phyloP scores from a whole-genome alignment of 1,140 invertebrate genomes.

The Caenorhabditis briggsae region DNA sequence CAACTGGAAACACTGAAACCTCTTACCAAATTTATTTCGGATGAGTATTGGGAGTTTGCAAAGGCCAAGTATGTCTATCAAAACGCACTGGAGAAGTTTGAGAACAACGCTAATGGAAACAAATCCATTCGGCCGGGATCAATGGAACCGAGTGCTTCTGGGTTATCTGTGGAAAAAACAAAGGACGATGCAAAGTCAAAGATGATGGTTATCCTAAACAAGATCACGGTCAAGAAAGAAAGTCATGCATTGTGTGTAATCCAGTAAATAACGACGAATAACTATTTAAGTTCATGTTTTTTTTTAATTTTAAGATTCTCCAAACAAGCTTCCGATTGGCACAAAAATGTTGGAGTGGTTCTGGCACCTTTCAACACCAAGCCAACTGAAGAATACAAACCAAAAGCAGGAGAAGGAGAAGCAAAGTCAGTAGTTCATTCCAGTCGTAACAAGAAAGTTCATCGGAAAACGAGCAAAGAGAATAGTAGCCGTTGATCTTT shows the following conservation, averaged over 20 bases:
- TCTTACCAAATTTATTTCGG: neutral
- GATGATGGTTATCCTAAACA: neutral
- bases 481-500: neutral
- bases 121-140: neutral
- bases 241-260: neutral
- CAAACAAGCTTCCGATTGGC: constrained; percentile 4
- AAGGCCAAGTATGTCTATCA: neutral
- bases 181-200: neutral
- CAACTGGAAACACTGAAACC: constrained; percentile 3
- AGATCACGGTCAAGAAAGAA: neutral
- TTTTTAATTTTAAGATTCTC: neutral
- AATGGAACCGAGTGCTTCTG: neutral
- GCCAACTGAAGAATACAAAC: neutral
- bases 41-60: neutral
- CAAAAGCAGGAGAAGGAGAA: neutral
- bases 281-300: neutral
- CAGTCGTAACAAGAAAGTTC: neutral
- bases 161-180: neutral
- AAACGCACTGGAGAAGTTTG: constrained; percentile 2
- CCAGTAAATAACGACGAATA: neutral
- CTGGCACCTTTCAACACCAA: neutral
- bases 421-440: neutral
- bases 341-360: neutral
- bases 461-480: neutral
- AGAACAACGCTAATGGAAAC: neutral